These are phyloP conservation scores for Monochamus saltuarius DNA, from an alignment of 1,140 invertebrate genomes.

Conservation along the genomic window DNA sequence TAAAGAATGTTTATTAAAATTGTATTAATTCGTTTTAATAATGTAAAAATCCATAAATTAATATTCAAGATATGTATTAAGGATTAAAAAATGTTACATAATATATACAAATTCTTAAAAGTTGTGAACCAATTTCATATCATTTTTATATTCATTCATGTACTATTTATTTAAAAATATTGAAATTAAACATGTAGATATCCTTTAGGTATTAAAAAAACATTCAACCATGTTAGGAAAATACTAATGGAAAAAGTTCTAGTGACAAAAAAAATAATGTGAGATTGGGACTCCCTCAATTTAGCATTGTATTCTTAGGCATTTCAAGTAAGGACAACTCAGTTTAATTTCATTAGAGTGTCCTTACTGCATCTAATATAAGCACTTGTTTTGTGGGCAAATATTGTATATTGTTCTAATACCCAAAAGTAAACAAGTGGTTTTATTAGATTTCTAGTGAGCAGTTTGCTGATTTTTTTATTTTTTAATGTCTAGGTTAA, in stretches of 20 bases:
- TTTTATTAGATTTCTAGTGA: slow-evolving; percentile 31
- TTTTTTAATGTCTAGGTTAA: slow-evolving; percentile 73
- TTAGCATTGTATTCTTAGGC: no score
- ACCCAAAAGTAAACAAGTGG: slow-evolving; percentile 31
- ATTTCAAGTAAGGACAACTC: no score
- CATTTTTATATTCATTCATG: not conserved
- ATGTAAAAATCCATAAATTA: no score
- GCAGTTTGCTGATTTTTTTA: slow-evolving; percentile 21
- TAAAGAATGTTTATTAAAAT: no score
- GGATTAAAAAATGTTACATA: slow-evolving; percentile 5
- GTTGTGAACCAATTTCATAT: slow-evolving; percentile 12
- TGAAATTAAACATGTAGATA: no score
- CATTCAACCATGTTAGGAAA: no score
- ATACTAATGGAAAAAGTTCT: no score
- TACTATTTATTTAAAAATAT: not conserved
- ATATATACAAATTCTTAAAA: not conserved
- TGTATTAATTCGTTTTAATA: no score
- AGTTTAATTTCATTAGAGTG: not conserved
- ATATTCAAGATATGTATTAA: no score
- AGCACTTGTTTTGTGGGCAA: slow-evolving; percentile 31
- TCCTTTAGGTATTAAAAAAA: no score
- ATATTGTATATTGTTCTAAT: not conserved
- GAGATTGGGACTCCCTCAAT: no score
- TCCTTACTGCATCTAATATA: slow-evolving; percentile 31
- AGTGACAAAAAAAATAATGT: no score